These are phyloP conservation scores for Strigops habroptila DNA, from an alignment of 2,113 vertebrate genomes.

Conservation along the genomic window DNA sequence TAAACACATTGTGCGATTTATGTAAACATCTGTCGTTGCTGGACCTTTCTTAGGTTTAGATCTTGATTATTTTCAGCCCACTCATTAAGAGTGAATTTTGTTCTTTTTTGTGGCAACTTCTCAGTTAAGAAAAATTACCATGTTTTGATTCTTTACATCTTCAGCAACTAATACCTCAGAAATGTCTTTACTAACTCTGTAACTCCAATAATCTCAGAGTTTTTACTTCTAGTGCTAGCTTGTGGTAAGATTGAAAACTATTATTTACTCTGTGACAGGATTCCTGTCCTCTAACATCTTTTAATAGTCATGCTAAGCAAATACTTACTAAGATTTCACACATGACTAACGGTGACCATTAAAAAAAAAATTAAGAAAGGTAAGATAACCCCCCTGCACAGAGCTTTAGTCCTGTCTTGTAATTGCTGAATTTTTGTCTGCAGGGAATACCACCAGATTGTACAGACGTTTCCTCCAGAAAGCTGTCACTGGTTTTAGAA, in stretches of 20 bases:
- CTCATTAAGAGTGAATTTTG: background rate
- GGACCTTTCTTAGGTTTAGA: background rate
- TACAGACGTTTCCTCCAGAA: background rate
- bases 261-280: background rate
- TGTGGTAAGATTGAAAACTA: background rate
- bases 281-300: background rate
- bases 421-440: background rate
- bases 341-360: background rate
- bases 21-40: background rate
- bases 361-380: background rate
- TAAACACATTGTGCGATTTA: background rate
- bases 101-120: background rate
- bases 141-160: background rate
- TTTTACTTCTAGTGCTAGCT: background rate
- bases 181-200: background rate
- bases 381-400: background rate
- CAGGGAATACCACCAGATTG: background rate
- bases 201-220: background rate
- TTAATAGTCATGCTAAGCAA: background rate
- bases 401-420: background rate
- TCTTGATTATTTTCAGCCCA: background rate
- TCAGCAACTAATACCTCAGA: background rate
- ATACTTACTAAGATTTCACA: background rate
- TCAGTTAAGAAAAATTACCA: background rate
- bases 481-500: background rate